These are phyloP conservation scores for Drosophila affinis DNA, from an alignment of 2,888 invertebrate species.

Conservation along the genomic window DNA sequence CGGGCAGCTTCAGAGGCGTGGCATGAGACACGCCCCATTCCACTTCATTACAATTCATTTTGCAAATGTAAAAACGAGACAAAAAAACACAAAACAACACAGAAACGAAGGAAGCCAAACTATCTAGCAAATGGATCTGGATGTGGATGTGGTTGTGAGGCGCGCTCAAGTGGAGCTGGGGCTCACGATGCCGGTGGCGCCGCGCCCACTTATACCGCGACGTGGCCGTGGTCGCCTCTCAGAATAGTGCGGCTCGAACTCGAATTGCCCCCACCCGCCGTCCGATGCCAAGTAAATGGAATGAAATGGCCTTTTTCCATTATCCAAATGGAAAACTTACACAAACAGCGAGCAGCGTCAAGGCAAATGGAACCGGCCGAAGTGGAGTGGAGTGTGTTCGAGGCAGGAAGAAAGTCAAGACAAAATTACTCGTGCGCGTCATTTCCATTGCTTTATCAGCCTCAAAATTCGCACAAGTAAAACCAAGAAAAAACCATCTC, in stretches of 20 bases:
- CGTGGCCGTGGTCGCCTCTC: constrained; percentile 57
- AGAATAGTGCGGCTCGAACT: constrained; percentile 67
- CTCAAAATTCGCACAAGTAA: constrained; percentile 67
- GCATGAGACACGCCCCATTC: constrained; percentile 55
- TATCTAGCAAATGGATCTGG: constrained; percentile 33
- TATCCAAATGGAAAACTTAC: constrained; percentile 82
- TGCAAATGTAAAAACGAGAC: constrained; percentile 78
- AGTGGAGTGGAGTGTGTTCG: constrained; percentile 2
- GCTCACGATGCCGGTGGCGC: constrained; percentile 54
- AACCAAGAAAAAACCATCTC: neutral
- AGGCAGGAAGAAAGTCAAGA: constrained; percentile 61
- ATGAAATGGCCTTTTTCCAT: constrained; percentile 83
- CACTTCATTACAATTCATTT: constrained; percentile 78
- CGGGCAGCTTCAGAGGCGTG: constrained; percentile 22
- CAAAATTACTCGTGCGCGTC: constrained; percentile 78
- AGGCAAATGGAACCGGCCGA: constrained; percentile 58
- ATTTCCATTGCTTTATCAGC: constrained; percentile 81
- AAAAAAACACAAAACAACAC: constrained; percentile 39
- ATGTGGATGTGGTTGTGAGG: constrained; percentile 12
- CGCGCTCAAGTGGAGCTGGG: constrained; percentile 41
- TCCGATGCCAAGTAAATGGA: constrained; percentile 69
- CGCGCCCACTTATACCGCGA: constrained; percentile 63
- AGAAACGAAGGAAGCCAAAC: constrained; percentile 29
- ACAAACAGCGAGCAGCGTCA: constrained; percentile 64
- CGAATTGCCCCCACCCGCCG: constrained; percentile 66